Percentiles rank a stretch among this genome's conserved stretches.
phyloP scores from a whole-genome alignment of 2,797 vertebrate genomes.

The Anguilla obscura region DNA sequence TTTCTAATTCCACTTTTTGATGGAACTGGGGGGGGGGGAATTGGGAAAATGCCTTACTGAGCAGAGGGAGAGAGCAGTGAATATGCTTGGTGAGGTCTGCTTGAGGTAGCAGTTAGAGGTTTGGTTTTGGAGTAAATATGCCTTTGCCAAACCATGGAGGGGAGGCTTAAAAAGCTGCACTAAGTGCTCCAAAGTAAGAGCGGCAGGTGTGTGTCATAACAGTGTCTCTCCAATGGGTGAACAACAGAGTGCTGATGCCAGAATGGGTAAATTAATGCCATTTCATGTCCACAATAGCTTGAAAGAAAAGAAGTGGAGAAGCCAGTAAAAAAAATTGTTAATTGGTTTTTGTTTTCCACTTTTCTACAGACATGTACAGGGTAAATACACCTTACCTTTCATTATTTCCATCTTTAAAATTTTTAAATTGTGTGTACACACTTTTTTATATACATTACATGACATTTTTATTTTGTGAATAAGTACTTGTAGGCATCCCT shows the following conservation, averaged over 20 bases:
- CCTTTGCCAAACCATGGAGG: not conserved
- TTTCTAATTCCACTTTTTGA: constrained; percentile 13
- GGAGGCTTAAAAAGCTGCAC: not conserved
- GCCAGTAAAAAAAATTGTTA: not conserved
- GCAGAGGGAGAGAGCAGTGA: constrained; percentile 40
- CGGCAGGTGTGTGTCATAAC: not conserved
- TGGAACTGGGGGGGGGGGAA: not conserved
- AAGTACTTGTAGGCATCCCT: constrained; percentile 7
- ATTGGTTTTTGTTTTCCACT: constrained; percentile 29
- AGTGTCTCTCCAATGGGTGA: not conserved
- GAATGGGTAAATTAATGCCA: not conserved
- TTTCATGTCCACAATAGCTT: constrained; percentile 16
- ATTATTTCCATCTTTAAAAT: constrained; percentile 27
- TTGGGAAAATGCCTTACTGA: constrained; percentile 19
- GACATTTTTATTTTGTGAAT: constrained; percentile 31
- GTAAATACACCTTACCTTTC: constrained; percentile 33
- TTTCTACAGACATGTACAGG: constrained; percentile 37
- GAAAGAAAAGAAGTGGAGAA: constrained; percentile 12
- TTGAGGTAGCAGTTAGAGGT: not conserved
- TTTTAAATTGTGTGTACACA: constrained; percentile 1
- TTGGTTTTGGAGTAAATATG: not conserved
- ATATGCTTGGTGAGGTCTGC: not conserved
- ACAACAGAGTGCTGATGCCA: not conserved
- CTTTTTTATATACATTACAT: constrained; percentile 34
- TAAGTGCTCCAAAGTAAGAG: constrained; percentile 3